Conservation (phyloP, 1,140 invertebrate genomes). For the Harpegnathos saltator region DNA sequence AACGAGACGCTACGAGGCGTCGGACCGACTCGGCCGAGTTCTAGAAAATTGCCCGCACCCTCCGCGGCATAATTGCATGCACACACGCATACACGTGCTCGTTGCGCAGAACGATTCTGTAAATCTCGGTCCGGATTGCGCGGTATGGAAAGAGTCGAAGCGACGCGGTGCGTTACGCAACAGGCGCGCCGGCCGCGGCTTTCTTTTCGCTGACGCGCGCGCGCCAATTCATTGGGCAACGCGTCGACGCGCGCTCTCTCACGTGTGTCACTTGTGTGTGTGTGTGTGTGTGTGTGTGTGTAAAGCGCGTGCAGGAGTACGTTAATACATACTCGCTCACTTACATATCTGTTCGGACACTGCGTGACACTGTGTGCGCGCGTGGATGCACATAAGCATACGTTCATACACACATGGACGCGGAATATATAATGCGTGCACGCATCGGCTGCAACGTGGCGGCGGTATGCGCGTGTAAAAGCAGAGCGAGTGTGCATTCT, state of each 20-base stretch:
- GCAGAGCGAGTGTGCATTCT: conserved; percentile 19
- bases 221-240: conserved; percentile 79
- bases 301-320: neutral
- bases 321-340: neutral
- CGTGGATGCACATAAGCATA: neutral
- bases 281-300: too few species aligned
- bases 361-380: too few species aligned
- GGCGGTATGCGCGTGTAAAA: neutral
- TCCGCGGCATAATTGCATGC: too few species aligned
- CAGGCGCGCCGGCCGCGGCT: conserved; percentile 68
- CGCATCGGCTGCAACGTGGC: neutral
- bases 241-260: conserved; percentile 46
- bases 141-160: conserved; percentile 72
- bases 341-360: too few species aligned
- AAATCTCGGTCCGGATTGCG: conserved; percentile 65
- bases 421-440: conserved; percentile 24
- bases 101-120: neutral
- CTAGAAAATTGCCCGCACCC: too few species aligned
- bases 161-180: conserved; percentile 76
- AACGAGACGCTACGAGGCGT: too few species aligned
- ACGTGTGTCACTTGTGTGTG: conserved; percentile 8
- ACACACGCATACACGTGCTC: too few species aligned
- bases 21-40: too few species aligned
- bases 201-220: conserved; percentile 81
- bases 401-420: neutral